phyloP scores from a whole-genome alignment of 2,797 vertebrate species.

The Gymnocypris eckloni region DNA sequence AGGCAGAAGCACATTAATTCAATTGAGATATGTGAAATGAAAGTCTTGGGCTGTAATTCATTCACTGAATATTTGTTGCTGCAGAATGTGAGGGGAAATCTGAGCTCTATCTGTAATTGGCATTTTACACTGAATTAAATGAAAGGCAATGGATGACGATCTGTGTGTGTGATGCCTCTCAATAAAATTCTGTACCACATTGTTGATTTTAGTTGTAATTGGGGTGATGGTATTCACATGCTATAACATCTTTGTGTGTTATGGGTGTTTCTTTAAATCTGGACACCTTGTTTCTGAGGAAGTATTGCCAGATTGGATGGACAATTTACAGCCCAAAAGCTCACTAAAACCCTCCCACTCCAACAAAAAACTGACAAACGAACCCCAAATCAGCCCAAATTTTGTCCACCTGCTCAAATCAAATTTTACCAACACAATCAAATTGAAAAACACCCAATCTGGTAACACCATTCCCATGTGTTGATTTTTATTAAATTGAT shows the following conservation, averaged over 20 bases:
- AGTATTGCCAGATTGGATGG: background rate
- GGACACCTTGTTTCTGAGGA: background rate
- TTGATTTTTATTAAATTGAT: background rate
- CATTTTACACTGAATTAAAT: constrained; percentile 18
- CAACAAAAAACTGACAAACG: background rate
- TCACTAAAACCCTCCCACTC: background rate
- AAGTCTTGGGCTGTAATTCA: constrained; percentile 36
- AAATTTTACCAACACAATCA: background rate
- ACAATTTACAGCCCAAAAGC: background rate
- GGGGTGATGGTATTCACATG: background rate
- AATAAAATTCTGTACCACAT: background rate
- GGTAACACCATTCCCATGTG: background rate
- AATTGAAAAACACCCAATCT: too few relatives aligned
- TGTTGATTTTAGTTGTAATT: background rate
- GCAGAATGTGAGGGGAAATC: background rate
- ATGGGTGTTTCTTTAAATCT: background rate
- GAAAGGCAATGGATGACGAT: background rate
- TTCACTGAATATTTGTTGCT: constrained; percentile 35
- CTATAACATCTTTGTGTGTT: background rate
- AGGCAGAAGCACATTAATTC: constrained; percentile 50
- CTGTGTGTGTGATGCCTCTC: background rate
- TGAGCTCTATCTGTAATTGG: constrained; percentile 15
- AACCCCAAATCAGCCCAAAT: background rate
- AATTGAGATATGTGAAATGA: constrained; percentile 49
- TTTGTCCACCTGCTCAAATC: background rate